Conservation (phyloP, 2,113 vertebrate species). For the Zosterops japonicus region DNA sequence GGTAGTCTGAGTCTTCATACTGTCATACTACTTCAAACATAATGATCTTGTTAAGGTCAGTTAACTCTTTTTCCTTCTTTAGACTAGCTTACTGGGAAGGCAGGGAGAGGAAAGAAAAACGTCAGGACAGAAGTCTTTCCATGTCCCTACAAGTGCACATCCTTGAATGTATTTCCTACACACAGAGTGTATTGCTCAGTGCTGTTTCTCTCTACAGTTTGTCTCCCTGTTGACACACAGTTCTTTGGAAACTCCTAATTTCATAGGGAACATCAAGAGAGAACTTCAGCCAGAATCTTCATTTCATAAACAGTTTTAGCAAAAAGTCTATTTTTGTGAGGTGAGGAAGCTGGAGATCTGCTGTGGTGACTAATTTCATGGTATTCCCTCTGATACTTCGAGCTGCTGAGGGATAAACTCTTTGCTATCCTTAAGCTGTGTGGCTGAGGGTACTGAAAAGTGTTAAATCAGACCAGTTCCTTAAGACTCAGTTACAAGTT, state of each 20-base stretch:
- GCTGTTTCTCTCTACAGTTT: neutral
- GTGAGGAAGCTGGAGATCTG: neutral
- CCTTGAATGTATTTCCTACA: neutral
- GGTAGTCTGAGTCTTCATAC: neutral
- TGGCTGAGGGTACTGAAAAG: neutral
- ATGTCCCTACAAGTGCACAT: accelerated
- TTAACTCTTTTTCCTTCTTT: neutral
- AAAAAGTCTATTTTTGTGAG: neutral
- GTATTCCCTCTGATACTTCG: neutral
- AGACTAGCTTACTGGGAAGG: neutral
- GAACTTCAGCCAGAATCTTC: neutral
- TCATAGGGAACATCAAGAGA: neutral
- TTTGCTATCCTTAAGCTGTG: accelerated
- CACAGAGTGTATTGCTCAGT: neutral
- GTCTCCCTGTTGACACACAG: neutral
- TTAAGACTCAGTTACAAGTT: neutral
- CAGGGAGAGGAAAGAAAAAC: neutral
- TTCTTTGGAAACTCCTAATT: neutral
- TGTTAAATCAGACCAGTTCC: neutral
- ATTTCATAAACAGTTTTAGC: neutral
- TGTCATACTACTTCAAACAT: neutral
- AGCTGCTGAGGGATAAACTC: neutral
- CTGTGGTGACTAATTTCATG: neutral
- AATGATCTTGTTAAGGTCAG: neutral
- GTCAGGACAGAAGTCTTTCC: neutral